A percentile compares a stretch with the other conserved stretches of the same genome.
Conservation (phyloP, 2,888 invertebrate species). For the Acrocyrtus sp. region DNA sequence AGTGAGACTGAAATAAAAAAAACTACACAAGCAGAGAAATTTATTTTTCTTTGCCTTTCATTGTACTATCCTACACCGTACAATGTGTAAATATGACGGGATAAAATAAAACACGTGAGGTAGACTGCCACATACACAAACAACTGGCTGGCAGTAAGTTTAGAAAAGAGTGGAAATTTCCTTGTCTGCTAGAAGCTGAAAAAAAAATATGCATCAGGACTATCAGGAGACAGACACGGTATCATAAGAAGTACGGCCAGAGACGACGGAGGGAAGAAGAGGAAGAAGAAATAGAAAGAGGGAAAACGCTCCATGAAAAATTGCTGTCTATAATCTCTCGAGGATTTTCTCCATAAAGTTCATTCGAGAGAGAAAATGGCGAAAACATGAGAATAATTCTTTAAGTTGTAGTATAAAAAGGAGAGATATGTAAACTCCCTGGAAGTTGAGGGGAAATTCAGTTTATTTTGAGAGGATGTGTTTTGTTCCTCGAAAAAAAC, state of each 20-base stretch:
- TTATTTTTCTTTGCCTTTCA: not conserved
- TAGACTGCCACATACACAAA: not conserved
- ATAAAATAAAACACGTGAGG: not conserved
- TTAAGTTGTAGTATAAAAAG: constrained; percentile 23
- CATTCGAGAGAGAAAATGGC: constrained; percentile 57
- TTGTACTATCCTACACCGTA: not conserved
- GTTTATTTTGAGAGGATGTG: constrained; percentile 28
- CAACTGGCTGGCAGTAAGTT: not conserved
- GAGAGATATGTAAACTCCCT: constrained; percentile 27
- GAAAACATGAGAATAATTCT: constrained; percentile 56
- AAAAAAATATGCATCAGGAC: not conserved
- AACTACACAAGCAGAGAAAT: not conserved
- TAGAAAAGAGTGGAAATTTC: not conserved
- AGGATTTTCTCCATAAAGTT: constrained; percentile 61
- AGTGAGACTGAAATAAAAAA: constrained; percentile 3
- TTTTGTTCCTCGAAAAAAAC: not conserved
- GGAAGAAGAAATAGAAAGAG: constrained; percentile 18
- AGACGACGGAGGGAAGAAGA: not conserved
- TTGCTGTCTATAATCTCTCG: constrained; percentile 60
- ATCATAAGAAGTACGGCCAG: constrained; percentile 4
- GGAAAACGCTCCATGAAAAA: constrained; percentile 57
- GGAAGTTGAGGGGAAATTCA: constrained; percentile 30
- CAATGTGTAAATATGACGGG: not conserved
- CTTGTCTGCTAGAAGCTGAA: not conserved
- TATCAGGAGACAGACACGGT: constrained; percentile 8